A percentile compares a stretch with the other conserved stretches of the same genome.
Conservation (phyloP, 2,113 vertebrate species). For the Hydrolagus affinis region DNA sequence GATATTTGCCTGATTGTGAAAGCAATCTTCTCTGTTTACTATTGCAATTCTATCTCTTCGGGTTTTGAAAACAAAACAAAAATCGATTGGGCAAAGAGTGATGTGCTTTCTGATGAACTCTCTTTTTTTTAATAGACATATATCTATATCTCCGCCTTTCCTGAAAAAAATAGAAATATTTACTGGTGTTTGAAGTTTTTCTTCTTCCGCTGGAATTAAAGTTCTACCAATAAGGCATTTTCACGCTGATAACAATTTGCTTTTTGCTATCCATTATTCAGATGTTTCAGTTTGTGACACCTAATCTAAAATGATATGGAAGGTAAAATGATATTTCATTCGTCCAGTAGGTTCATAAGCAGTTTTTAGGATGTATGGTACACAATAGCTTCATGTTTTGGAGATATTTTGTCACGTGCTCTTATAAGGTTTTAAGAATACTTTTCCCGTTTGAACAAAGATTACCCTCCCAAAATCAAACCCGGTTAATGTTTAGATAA, state of each 20-base stretch:
- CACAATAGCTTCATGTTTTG: not conserved
- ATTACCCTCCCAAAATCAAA: not conserved
- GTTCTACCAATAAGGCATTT: not conserved
- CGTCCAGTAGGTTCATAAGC: not conserved
- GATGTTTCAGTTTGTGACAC: not conserved
- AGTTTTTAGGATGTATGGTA: not conserved
- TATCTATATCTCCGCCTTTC: no score
- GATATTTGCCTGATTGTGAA: not conserved
- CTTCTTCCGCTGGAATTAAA: not conserved
- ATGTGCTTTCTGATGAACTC: not conserved
- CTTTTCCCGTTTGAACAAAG: not conserved
- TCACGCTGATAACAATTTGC: not conserved
- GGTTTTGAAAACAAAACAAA: constrained; percentile 1
- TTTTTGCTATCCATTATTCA: not conserved
- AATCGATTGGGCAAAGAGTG: not conserved
- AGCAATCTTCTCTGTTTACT: not conserved
- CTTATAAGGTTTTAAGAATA: not conserved
- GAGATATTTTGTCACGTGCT: not conserved
- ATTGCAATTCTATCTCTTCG: not conserved
- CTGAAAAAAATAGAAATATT: not conserved
- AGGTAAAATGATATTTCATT: not conserved
- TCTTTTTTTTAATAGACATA: not conserved
- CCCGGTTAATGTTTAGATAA: not conserved
- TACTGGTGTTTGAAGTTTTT: not conserved
- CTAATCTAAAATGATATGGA: not conserved